Base-by-base conservation (phyloP, 2,797 vertebrate genomes). In the Lepus oiostolus region DNA sequence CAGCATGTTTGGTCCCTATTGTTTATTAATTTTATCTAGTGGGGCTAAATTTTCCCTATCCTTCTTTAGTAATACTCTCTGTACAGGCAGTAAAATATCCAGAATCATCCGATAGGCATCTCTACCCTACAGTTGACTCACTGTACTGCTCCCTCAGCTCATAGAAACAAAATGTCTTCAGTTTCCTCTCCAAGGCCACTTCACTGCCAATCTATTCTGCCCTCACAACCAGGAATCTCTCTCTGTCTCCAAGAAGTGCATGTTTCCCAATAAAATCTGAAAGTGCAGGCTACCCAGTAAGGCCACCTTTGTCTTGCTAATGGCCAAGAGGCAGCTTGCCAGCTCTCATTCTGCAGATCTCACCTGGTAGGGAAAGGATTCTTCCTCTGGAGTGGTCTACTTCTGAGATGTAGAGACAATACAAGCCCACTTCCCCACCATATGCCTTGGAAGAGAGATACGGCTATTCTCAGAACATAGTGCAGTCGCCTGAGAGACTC, bases 11-110 rank as follows among this genome's bases (percentile, higher is more conserved):
- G n/a, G 58, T 24, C 54, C 38, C 17, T 2, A 11, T 12, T 62
- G 30, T 58, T 54, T 84, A 30, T 77, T 70, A 67, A 22, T 47
- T 85, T 92, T 94, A 85, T 94, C 65, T 92, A 50, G 50, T 65
- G 30, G 2, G 4, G 3, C 3, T 75, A 75, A 9, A 68, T 68
- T 89, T 80, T 60, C 65, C 26, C 30, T 90, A 30, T 72, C 30
- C 38, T 82, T 74, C 9, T 11, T 50, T 65, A 88, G 52, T 76
- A 82, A 85, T 0, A 2, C 26, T 88, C 30, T 77, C 35, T 24
- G 72, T 67, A 63, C 1, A 83, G 52, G 90, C 9, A 26, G 24
- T 52, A 84, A 67, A 76, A 88, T 79, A 9, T 63, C 58, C 30
- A 84, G 47, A 91, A 68, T 28, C 19, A 65, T 16, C 28, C 62